These are phyloP conservation scores for Chrysolina oricalcia DNA, from an alignment of 2,888 invertebrate species.

Conservation along the genomic window DNA sequence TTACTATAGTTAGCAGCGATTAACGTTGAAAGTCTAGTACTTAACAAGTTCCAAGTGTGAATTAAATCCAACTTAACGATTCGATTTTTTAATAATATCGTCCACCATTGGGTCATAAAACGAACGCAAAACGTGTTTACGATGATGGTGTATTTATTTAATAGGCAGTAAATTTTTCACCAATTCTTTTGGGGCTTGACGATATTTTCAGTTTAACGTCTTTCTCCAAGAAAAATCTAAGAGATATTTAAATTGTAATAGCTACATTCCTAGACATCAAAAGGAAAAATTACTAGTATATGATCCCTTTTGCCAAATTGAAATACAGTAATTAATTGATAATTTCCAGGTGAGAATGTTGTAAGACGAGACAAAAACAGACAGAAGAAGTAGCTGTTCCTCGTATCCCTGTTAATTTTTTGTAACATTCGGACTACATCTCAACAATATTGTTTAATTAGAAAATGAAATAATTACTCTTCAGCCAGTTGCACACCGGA, in stretches of 20 bases:
- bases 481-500: background rate
- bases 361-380: background rate
- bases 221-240: too few relatives aligned
- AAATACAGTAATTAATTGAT: background rate
- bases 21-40: background rate
- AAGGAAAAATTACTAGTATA: too few relatives aligned
- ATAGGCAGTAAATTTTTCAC: background rate
- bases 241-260: too few relatives aligned
- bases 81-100: constrained; percentile 3
- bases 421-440: background rate
- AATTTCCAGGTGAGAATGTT: background rate
- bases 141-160: background rate
- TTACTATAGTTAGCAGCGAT: constrained; percentile 9
- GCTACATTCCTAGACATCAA: too few relatives aligned
- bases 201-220: background rate
- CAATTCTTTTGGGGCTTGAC: background rate
- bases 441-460: constrained; percentile 5
- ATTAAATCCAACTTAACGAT: constrained; percentile 11
- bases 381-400: background rate
- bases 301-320: too few relatives aligned
- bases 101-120: background rate
- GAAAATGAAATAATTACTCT: constrained; percentile 8
- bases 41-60: constrained; percentile 17
- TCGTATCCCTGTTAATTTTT: background rate
- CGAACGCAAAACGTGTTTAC: background rate